Conservation (phyloP, 1,140 invertebrate genomes). For the Scaptomyza graminum region DNA sequence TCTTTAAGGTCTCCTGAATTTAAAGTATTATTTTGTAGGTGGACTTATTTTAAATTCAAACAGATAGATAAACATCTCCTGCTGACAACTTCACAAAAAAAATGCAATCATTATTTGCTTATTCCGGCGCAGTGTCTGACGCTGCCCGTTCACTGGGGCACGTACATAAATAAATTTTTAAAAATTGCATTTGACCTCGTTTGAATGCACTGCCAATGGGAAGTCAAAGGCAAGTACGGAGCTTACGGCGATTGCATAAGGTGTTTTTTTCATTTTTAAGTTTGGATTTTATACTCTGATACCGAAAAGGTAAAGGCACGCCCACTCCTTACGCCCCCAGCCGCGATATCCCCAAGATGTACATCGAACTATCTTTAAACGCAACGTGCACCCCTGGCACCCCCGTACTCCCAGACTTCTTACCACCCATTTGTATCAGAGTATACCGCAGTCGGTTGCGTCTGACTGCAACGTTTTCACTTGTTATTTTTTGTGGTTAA, state of each 20-base stretch:
- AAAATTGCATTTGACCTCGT: constrained; percentile 54
- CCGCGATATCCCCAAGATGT: too few relatives aligned
- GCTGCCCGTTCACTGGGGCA: constrained; percentile 27
- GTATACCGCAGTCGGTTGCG: too few relatives aligned
- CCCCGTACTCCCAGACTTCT: too few relatives aligned
- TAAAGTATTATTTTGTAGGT: background rate
- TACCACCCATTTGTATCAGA: too few relatives aligned
- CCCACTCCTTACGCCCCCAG: too few relatives aligned
- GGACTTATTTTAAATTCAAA: background rate
- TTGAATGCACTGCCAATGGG: constrained; percentile 50
- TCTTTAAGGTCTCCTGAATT: background rate
- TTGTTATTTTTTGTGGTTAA: constrained; percentile 8
- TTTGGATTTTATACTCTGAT: background rate
- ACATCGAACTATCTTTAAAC: too few relatives aligned
- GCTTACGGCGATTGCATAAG: constrained; percentile 7
- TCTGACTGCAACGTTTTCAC: too few relatives aligned
- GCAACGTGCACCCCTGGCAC: too few relatives aligned
- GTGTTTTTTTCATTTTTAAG: constrained; percentile 1
- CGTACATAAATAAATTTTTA: constrained; percentile 63
- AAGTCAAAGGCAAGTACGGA: constrained; percentile 24
- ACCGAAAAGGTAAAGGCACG: too few relatives aligned
- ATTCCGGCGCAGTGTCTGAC: constrained; percentile 6
- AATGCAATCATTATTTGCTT: constrained; percentile 19
- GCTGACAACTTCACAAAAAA: background rate
- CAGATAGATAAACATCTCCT: background rate